phyloP scores from a whole-genome alignment of 1,140 invertebrate species.

The Conus betulinus region DNA sequence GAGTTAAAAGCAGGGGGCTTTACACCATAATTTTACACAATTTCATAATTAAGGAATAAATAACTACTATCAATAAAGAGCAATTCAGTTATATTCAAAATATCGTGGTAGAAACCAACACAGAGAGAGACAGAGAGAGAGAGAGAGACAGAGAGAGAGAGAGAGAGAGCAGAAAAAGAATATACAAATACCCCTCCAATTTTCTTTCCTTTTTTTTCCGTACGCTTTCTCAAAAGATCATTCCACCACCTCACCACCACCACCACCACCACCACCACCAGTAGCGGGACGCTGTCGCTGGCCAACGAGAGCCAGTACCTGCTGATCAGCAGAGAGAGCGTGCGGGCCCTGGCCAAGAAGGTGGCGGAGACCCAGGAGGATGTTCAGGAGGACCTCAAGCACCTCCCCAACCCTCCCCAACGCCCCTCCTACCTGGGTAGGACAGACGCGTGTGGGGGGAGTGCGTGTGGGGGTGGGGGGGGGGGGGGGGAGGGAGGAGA shows the following conservation, averaged over 20 bases:
- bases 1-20: too few relatives aligned
- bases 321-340: constrained; percentile 86
- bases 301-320: constrained; percentile 93
- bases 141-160: too few relatives aligned
- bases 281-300: constrained; percentile 80
- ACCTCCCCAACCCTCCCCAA: background rate
- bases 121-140: too few relatives aligned
- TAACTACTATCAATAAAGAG: too few relatives aligned
- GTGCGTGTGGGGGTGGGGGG: too few relatives aligned
- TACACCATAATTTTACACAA: too few relatives aligned
- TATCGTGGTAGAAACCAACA: too few relatives aligned
- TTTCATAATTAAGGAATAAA: too few relatives aligned
- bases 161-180: background rate
- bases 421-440: background rate
- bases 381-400: constrained; percentile 46
- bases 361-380: constrained; percentile 77
- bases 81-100: too few relatives aligned
- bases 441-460: too few relatives aligned
- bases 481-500: too few relatives aligned
- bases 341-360: constrained; percentile 82
- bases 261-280: background rate
- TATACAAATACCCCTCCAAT: too few relatives aligned
- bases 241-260: background rate
- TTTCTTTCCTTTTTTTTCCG: background rate
- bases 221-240: background rate